Conservation (phyloP, 2,113 vertebrate species). For the Silurus asotus region DNA sequence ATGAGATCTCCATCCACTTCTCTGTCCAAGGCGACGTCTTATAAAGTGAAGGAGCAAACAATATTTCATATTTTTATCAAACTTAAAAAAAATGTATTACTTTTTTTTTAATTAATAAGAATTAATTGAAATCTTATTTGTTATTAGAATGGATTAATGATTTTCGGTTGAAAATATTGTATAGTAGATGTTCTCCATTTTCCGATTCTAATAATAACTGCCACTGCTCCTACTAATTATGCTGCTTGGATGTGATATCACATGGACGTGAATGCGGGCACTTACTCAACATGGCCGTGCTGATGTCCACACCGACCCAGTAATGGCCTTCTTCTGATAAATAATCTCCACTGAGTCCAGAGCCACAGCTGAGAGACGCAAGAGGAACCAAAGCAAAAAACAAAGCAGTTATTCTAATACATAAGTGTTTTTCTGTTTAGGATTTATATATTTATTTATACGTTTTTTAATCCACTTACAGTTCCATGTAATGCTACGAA, state of each 20-base stretch:
- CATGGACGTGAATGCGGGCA: not conserved
- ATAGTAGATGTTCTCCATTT: not conserved
- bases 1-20: constrained; percentile 91
- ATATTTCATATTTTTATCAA: not conserved
- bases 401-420: no score
- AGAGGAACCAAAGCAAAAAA: constrained; percentile 26
- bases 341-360: constrained; percentile 91
- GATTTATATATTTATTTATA: no score
- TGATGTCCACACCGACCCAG: constrained; percentile 96
- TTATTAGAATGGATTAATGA: not conserved
- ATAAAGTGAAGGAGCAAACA: not conserved
- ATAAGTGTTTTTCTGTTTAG: no score
- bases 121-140: not conserved
- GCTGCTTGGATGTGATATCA: not conserved
- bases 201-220: not conserved
- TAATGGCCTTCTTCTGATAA: constrained; percentile 86
- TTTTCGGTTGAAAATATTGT: not conserved
- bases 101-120: no score
- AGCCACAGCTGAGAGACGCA: constrained; percentile 81
- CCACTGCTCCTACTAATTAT: not conserved
- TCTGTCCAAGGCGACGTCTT: constrained; percentile 89
- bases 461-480: no score
- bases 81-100: no score
- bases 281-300: constrained; percentile 91
- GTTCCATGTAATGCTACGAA: no score